phyloP scores from a whole-genome alignment of 2,113 vertebrate genomes.

The Leiothrix lutea region DNA sequence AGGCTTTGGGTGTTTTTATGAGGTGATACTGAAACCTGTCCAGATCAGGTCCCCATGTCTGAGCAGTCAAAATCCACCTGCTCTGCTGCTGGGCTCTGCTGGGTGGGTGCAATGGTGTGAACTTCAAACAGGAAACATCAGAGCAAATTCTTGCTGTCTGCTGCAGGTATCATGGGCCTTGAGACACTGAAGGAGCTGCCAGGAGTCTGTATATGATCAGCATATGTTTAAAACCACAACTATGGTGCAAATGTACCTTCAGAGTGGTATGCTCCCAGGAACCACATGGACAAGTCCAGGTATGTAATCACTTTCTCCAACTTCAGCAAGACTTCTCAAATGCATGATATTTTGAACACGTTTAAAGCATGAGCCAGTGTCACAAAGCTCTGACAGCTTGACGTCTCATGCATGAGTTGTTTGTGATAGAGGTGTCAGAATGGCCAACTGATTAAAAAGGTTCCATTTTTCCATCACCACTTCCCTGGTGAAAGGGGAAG shows the following conservation, averaged over 20 bases:
- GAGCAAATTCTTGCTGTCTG: neutral
- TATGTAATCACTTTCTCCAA: neutral
- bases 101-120: rapidly evolving
- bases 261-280: neutral
- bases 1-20: neutral
- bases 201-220: neutral
- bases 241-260: neutral
- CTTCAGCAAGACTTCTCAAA: neutral
- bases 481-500: neutral
- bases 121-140: neutral
- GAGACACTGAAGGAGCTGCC: neutral
- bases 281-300: rapidly evolving
- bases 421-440: neutral
- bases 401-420: neutral
- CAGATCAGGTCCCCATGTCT: neutral
- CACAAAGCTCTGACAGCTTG: neutral
- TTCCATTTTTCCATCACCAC: neutral
- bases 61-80: neutral
- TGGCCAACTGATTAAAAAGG: neutral
- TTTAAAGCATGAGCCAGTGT: neutral
- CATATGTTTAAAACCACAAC: neutral
- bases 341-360: neutral
- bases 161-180: neutral
- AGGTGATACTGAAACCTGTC: neutral
- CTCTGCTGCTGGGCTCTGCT: neutral